Conservation (phyloP, 1,140 invertebrate species). For the Drosophila tristis region DNA sequence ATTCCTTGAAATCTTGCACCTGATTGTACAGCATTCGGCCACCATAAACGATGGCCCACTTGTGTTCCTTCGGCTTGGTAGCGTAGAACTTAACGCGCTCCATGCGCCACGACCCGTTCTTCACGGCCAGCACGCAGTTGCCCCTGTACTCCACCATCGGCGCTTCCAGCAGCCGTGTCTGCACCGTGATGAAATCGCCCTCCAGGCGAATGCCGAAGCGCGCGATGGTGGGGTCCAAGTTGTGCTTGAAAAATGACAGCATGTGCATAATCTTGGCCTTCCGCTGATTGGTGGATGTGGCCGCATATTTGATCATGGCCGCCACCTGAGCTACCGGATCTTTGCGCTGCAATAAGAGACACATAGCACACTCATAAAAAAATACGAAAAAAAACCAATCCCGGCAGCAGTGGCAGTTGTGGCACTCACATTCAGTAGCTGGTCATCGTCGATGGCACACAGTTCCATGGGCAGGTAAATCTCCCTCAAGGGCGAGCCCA, state of each 20-base stretch:
- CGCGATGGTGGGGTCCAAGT: conserved; percentile 84
- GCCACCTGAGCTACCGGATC: conserved; percentile 86
- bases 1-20: conserved; percentile 17
- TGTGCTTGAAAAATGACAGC: conserved; percentile 85
- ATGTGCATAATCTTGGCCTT: conserved; percentile 87
- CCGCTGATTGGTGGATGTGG: conserved; percentile 86
- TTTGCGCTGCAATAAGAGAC: conserved; percentile 72
- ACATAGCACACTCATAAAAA: not conserved
- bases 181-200: conserved; percentile 85
- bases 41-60: conserved; percentile 63
- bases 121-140: not conserved
- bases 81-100: conserved; percentile 36
- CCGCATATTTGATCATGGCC: conserved; percentile 88
- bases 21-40: conserved; percentile 19
- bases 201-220: conserved; percentile 87
- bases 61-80: conserved; percentile 43
- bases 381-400: not conserved
- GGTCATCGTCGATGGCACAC: conserved; percentile 86
- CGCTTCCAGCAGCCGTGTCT: conserved; percentile 86
- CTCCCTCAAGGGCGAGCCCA: conserved; percentile 85
- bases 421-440: conserved; percentile 84
- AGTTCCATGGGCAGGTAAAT: conserved; percentile 87
- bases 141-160: conserved; percentile 85
- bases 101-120: conserved; percentile 67
- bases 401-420: not conserved